Conservation (phyloP, 1,140 invertebrate species). For the Trichogramma pretiosum region DNA sequence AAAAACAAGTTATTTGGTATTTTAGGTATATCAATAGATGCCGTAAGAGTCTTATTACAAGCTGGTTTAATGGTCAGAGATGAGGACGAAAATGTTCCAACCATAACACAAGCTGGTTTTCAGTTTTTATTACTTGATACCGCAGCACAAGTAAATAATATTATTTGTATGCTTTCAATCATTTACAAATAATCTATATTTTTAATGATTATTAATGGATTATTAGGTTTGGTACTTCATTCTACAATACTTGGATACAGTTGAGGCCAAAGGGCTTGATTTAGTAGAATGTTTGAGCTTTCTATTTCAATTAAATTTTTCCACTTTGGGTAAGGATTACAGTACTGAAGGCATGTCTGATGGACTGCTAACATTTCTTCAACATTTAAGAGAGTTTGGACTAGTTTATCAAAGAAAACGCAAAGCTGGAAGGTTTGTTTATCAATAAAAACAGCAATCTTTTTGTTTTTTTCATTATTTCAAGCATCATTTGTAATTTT, state of each 20-base stretch:
- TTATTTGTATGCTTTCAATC: neutral
- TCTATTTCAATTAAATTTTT: conserved; percentile 93
- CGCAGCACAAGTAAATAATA: conserved; percentile 59
- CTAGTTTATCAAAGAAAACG: conserved; percentile 89
- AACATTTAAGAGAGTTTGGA: conserved; percentile 94
- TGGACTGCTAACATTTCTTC: conserved; percentile 79
- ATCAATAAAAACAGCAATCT: neutral
- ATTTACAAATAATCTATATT: conserved; percentile 1
- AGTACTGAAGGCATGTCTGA: conserved; percentile 90
- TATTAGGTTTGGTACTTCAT: conserved; percentile 87
- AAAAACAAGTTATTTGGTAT: neutral
- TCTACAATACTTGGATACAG: conserved; percentile 88
- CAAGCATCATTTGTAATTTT: neutral
- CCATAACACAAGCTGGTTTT: conserved; percentile 87
- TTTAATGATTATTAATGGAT: conserved; percentile 1
- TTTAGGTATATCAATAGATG: conserved; percentile 77
- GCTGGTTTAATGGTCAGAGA: conserved; percentile 85
- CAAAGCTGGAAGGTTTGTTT: conserved; percentile 40
- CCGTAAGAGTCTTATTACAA: conserved; percentile 82
- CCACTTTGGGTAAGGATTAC: conserved; percentile 92
- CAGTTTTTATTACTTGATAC: conserved; percentile 93
- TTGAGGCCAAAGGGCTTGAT: conserved; percentile 73
- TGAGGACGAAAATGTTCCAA: conserved; percentile 72
- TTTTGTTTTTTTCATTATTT: too few species aligned
- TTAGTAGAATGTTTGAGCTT: conserved; percentile 88